Evolutionary conservation across 2,888 invertebrate species (phyloP), one percentile per base, ranked within the genome.

Genomic region (Cartodere bifasciata): DNA sequence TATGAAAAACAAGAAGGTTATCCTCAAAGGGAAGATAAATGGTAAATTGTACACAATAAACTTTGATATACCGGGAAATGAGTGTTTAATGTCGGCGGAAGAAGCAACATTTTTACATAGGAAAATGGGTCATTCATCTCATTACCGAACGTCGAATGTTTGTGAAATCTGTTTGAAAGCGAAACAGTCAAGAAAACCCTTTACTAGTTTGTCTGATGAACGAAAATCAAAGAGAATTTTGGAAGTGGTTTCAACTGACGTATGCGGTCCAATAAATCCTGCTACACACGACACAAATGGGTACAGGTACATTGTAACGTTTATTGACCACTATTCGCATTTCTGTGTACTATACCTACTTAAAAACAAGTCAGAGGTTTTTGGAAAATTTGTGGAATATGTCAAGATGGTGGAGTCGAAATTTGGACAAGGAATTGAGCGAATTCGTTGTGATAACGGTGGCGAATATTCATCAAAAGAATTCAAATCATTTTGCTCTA

Each of bases 391-490:
- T 26, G 38, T 37, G 29, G 35, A 34, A 25, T 47, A 39, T 34
- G 31, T 40, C 10, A 29, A 21, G 4, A 22, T 37, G 23, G 31
- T 32, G n/a, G 21, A 32, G 13, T 13, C 26, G 14, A 27, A 32
- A 20, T 38, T 41, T 29, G 36, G 35, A 20, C 16, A 12, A 16
- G 43, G 39, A 35, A 37, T 46, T 13, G 39, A 39, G 15, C 35
- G 31, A 13, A 10, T 47, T 6, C 33, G 44, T 32, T 39, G 39
- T 32, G 45, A 47, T 22, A 45, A 47, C 28, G 45, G 47, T 9
- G 41, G 43, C 10, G 45, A 49, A 35, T 46, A 43, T 23, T 13
- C 20, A n/a, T 38, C 39, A 4, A 5, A 49, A 52, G 34, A 32
- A 29, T 28, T 23, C 16, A 23, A 11, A 28, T 10, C 15, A 24